Evolutionary conservation across 2,797 vertebrate genomes (phyloP), one percentile per base, ranked within the genome.

Genomic region (Dryobates pubescens): DNA sequence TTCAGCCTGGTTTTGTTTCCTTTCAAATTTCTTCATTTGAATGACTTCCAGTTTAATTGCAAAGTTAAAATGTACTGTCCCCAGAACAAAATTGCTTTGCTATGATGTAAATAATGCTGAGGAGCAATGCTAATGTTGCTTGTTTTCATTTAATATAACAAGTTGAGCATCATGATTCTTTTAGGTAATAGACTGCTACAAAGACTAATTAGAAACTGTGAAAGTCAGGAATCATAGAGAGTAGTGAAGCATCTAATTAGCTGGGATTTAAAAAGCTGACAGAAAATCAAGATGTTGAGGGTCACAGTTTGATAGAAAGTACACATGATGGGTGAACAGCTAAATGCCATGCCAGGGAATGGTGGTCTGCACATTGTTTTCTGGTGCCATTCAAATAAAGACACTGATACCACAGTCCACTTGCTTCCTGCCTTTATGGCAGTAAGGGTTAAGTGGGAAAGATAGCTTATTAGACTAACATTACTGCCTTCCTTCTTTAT

Each of bases 121-220:
- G 71, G 38, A 78, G 30, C 57, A 81, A 88, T 43, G 15, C 45
- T 43, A 15, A 36, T 18, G 62, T 36, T 34, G 57, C 38, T 47
- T 43, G n/a, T 47, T 89, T 63, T 85, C 49, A 34, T 81, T 75
- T 81, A 96, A 90, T 22, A 34, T 57, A 45, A 17, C 62, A 19
- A 72, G 82, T 86, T 93, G 88, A 96, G 94, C 95, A 96, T 95
- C 94, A 82, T 83, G 71, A 71, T 88, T 93, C n/a, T 73, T 93
- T 96, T 95, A 90, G 86, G 93, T 95, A 94, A 86, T 41, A 93
- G 92, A 51, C 69, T 64, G 34, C 87, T 78, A 47, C 53, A 88
- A n/a, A 79, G 54, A 57, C 86, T 95, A 91, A 97, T 96, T 96
- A 96, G 94, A 95, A 89, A 67, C 41, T 18, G 67, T 75, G 70